A percentile compares a stretch with the other conserved stretches of the same genome.
Evolutionary conservation across 2,113 vertebrate species (phyloP).

Genomic region (Shinisaurus crocodilurus): DNA sequence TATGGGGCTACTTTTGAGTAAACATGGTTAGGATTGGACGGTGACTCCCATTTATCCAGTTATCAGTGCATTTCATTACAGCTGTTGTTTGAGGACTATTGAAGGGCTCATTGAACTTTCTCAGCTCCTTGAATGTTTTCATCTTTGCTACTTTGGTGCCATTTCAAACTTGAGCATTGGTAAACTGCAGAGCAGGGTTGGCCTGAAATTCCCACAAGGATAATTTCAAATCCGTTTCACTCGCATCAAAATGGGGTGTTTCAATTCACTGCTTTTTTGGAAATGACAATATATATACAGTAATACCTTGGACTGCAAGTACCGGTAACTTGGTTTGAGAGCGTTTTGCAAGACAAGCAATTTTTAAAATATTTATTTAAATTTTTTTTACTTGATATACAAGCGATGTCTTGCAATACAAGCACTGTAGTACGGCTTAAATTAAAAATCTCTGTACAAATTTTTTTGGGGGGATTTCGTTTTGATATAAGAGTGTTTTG

Average conservation of each 20-base stretch:
- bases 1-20: neutral
- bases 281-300: no score
- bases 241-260: neutral
- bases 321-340: no score
- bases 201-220: neutral
- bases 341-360: no score
- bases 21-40: neutral
- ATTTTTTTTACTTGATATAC: no score
- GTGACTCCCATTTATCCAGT: neutral
- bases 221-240: neutral
- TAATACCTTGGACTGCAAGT: no score
- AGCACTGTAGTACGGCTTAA: no score
- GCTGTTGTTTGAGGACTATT: neutral
- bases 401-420: no score
- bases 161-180: neutral
- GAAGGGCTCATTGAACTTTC: neutral
- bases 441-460: no score
- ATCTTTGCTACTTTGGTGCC: neutral
- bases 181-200: neutral
- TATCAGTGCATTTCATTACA: neutral
- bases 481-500: no score
- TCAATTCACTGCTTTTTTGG: neutral
- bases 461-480: no score
- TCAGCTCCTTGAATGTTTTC: neutral
- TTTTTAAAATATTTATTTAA: no score